phyloP scores from a whole-genome alignment of 2,888 invertebrate genomes.

The Terebella lapidaria region DNA sequence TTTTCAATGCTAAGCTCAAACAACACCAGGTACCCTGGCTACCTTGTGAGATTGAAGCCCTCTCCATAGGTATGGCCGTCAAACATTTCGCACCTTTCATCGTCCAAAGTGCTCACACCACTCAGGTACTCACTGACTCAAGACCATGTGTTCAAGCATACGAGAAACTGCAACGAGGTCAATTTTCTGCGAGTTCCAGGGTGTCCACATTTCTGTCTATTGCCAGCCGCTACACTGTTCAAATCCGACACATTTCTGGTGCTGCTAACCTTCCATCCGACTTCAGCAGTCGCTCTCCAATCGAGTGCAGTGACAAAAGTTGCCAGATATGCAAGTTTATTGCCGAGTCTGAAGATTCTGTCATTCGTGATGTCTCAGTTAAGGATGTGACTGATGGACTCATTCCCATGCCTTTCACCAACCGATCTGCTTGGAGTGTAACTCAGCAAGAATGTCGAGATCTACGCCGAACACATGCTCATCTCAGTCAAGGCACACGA shows the following conservation, averaged over 20 bases:
- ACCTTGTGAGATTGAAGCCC: conserved; percentile 9
- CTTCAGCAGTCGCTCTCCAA: conserved; percentile 8
- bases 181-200: conserved; percentile 10
- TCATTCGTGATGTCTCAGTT: too few species aligned
- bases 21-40: conserved; percentile 6
- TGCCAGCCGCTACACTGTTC: conserved; percentile 9
- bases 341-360: too few species aligned
- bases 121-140: conserved; percentile 1
- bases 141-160: conserved; percentile 10
- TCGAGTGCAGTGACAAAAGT: background rate
- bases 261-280: conserved; percentile 8
- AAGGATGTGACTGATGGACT: too few species aligned
- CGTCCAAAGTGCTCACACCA: background rate
- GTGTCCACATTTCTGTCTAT: conserved; percentile 10
- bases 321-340: conserved; percentile 10
- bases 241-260: conserved; percentile 6
- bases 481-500: conserved; percentile 27
- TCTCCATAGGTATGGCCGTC: conserved; percentile 3
- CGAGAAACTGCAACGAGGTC: conserved; percentile 2
- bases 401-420: too few species aligned
- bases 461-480: conserved; percentile 24
- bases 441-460: conserved; percentile 28
- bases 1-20: too few species aligned
- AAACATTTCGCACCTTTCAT: conserved; percentile 9
- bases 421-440: conserved; percentile 1